Conservation (phyloP, 2,113 vertebrate genomes). For the Henicopernis longicauda region DNA sequence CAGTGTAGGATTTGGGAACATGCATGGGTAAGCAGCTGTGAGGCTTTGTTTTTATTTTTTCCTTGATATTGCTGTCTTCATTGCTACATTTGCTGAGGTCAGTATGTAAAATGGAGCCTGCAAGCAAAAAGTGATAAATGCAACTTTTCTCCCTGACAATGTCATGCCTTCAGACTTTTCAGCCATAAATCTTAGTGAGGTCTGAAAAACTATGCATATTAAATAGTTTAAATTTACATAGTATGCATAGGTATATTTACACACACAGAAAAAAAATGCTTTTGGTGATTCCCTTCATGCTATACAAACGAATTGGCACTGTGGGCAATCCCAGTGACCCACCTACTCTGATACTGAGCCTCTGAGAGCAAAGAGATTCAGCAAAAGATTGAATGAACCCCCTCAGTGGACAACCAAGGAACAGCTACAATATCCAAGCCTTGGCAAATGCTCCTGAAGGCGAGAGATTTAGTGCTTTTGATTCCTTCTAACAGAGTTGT, state of each 20-base stretch:
- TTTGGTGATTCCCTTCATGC: background rate
- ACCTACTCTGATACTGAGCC: background rate
- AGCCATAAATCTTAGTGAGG: background rate
- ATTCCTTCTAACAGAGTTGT: background rate
- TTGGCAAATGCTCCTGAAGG: background rate
- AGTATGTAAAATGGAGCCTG: background rate
- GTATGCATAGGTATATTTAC: background rate
- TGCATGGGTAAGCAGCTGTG: slow-evolving; percentile 36
- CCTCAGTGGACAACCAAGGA: background rate
- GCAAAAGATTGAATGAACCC: background rate
- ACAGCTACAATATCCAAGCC: background rate
- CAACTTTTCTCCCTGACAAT: slow-evolving; percentile 20
- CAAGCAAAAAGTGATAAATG: slow-evolving; percentile 6
- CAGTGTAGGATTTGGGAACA: slow-evolving; percentile 7
- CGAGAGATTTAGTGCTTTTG: background rate
- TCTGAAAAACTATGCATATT: background rate
- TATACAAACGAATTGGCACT: background rate
- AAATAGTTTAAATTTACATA: background rate
- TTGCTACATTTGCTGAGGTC: slow-evolving; percentile 24
- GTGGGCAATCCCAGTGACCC: background rate
- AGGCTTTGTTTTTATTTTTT: slow-evolving; percentile 36
- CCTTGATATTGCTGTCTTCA: slow-evolving; percentile 1
- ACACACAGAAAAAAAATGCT: background rate
- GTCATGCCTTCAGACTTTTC: background rate
- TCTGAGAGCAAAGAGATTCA: background rate